A percentile compares a stretch with the other conserved stretches of the same genome.
These are phyloP conservation scores for Cephalopholis sonnerati DNA, from an alignment of 2,113 vertebrate species.

Conservation along the genomic window DNA sequence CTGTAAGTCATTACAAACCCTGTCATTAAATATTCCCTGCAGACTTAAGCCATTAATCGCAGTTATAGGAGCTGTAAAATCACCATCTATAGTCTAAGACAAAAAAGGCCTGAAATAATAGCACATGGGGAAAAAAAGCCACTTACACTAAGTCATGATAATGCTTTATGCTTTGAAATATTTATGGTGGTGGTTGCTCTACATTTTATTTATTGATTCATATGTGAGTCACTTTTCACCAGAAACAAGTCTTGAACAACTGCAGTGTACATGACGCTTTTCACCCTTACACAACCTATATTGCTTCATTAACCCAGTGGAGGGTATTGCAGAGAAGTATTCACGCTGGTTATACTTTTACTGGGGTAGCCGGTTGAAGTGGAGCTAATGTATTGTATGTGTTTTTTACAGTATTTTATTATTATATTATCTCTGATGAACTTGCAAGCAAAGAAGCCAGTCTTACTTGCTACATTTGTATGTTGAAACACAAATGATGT, in stretches of 20 bases:
- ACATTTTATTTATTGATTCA: not conserved
- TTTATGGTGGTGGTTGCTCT: not conserved
- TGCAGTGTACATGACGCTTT: not conserved
- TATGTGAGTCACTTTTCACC: not conserved
- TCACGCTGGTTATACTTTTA: not conserved
- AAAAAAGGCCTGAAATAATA: not conserved
- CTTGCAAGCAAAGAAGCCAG: not conserved
- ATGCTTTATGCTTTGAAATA: not conserved
- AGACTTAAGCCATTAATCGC: slow-evolving; percentile 90
- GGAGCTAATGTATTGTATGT: not conserved
- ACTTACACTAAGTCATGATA: not conserved
- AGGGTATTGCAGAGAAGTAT: not conserved
- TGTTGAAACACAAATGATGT: not conserved
- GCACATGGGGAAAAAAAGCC: not conserved
- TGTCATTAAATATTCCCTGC: slow-evolving; percentile 87
- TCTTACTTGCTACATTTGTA: not conserved
- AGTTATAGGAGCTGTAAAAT: slow-evolving; percentile 42
- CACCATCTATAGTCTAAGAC: not conserved
- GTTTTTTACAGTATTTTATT: not conserved
- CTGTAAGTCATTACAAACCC: slow-evolving; percentile 86
- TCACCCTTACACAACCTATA: not conserved
- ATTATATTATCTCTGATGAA: not conserved
- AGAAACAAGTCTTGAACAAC: not conserved
- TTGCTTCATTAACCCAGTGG: slow-evolving; percentile 7
- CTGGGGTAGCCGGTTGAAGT: not conserved